These are phyloP conservation scores for Cossypha caffra DNA, from an alignment of 2,797 vertebrate species.

Conservation along the genomic window DNA sequence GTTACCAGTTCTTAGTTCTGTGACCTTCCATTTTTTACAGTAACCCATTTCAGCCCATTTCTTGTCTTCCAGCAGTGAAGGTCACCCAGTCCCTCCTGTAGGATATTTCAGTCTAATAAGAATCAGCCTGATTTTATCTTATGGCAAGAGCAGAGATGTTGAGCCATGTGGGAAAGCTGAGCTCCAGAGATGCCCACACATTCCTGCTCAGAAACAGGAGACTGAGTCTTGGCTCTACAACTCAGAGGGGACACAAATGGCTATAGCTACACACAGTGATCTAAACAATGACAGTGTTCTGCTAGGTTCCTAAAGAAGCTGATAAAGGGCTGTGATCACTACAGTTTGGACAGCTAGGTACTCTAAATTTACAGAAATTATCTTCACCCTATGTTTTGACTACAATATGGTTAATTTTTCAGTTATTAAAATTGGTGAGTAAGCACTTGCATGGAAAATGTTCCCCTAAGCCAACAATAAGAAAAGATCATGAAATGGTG, in stretches of 20 bases:
- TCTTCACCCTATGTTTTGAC: not conserved
- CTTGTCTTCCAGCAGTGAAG: not conserved
- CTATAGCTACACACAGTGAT: not conserved
- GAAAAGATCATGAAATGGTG: not conserved
- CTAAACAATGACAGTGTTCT: rapidly evolving
- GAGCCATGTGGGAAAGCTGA: not conserved
- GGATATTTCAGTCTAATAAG: not conserved
- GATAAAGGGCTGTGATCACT: not conserved
- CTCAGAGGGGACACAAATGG: not conserved
- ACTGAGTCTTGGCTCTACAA: not conserved
- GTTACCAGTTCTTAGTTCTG: not conserved
- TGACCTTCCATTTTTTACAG: not conserved
- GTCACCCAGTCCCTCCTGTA: not conserved
- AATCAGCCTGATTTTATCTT: not conserved
- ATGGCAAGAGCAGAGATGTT: not conserved
- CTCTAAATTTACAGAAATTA: not conserved
- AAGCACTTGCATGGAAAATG: not conserved
- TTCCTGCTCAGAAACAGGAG: not conserved
- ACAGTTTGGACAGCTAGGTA: not conserved
- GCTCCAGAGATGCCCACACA: not conserved
- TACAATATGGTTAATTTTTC: not conserved
- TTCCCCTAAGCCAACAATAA: not conserved
- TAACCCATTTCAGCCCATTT: not conserved
- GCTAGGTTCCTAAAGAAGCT: not conserved
- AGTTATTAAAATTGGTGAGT: not conserved